Percentiles rank a stretch among this genome's conserved stretches.
phyloP scores from a whole-genome alignment of 1,140 invertebrate species.

The Atta colombica region DNA sequence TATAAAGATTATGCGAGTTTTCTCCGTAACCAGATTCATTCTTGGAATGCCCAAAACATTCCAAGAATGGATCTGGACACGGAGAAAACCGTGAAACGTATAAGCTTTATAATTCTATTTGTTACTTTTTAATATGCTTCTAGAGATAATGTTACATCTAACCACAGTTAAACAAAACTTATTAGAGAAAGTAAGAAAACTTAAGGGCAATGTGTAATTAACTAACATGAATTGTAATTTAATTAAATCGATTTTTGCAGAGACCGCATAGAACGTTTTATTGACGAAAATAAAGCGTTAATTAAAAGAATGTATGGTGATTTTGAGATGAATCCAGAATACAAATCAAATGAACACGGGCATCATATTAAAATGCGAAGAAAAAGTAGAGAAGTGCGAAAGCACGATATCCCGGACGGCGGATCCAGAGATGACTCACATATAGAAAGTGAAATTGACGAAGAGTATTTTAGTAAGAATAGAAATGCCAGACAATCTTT shows the following conservation, averaged over 20 bases:
- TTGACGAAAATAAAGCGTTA: conserved; percentile 97
- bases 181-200: neutral
- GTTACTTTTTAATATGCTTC: conserved; percentile 7
- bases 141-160: neutral
- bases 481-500: conserved; percentile 87
- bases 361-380: conserved; percentile 81
- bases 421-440: conserved; percentile 81
- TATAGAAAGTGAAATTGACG: conserved; percentile 64
- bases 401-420: conserved; percentile 84
- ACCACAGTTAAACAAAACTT: neutral
- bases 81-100: too few species aligned
- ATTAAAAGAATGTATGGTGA: conserved; percentile 97
- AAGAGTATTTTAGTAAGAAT: conserved; percentile 86
- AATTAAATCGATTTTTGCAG: conserved; percentile 87
- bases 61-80: too few species aligned
- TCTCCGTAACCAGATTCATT: too few species aligned
- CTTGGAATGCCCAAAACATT: too few species aligned
- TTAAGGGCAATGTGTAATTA: neutral
- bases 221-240: neutral
- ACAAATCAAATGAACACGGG: conserved; percentile 85
- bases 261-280: conserved; percentile 95
- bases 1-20: too few species aligned
- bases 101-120: neutral
- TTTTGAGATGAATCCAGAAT: conserved; percentile 89
- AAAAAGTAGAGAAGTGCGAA: conserved; percentile 80